Conservation (phyloP, 1,140 invertebrate species). For the Aplysia californica region DNA sequence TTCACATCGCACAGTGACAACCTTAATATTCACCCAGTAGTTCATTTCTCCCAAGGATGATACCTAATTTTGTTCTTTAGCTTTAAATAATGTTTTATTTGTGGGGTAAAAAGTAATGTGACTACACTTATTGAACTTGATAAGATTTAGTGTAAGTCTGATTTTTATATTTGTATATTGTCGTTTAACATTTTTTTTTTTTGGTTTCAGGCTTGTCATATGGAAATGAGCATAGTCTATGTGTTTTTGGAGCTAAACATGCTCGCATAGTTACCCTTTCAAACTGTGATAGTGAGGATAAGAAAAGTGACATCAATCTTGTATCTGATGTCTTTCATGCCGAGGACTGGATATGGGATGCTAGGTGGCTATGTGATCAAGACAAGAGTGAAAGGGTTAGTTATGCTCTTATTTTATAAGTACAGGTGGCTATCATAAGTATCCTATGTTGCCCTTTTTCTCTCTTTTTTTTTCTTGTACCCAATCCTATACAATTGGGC, state of each 20-base stretch:
- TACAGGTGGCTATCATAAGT: background rate
- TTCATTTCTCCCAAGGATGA: too few relatives aligned
- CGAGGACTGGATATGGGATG: slow-evolving; percentile 51
- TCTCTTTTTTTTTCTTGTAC: background rate
- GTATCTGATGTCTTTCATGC: slow-evolving; percentile 21
- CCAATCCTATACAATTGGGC: background rate
- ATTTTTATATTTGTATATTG: background rate
- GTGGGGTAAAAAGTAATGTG: background rate
- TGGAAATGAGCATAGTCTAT: background rate
- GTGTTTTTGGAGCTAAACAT: slow-evolving; percentile 36
- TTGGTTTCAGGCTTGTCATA: background rate
- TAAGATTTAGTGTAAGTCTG: background rate
- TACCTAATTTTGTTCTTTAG: too few relatives aligned
- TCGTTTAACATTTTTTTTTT: background rate
- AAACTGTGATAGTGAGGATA: background rate
- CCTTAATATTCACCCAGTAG: too few relatives aligned
- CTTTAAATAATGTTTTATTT: background rate
- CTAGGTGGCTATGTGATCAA: slow-evolving; percentile 21
- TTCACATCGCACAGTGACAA: too few relatives aligned
- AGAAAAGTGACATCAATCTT: background rate
- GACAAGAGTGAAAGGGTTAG: background rate
- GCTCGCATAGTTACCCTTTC: slow-evolving; percentile 6
- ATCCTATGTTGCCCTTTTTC: background rate
- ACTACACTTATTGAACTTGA: background rate
- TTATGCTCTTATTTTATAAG: background rate